Percentiles rank a stretch among this genome's conserved stretches.
Evolutionary conservation across 1,140 invertebrate species (phyloP).

Genomic region (Probaryconus sp.): DNA sequence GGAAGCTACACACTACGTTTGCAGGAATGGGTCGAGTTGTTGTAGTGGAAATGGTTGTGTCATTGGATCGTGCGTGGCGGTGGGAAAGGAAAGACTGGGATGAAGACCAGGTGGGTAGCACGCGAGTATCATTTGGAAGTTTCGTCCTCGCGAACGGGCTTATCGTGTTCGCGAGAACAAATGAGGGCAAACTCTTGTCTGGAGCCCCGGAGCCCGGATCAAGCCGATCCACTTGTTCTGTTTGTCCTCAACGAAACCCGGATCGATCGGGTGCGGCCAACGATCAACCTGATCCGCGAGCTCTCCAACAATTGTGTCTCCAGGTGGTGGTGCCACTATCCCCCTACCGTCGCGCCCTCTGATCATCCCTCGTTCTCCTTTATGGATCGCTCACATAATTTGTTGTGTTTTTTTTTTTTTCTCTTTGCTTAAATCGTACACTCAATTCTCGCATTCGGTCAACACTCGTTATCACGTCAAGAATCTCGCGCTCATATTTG

Average conservation of each 20-base stretch:
- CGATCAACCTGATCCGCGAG: constrained; percentile 18
- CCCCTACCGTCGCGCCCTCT: constrained; percentile 39
- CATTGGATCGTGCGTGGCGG: constrained; percentile 56
- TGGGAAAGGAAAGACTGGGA: constrained; percentile 58
- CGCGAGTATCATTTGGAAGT: constrained; percentile 23
- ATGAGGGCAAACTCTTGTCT: constrained; percentile 40
- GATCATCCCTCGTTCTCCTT: constrained; percentile 30
- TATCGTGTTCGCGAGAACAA: constrained; percentile 68
- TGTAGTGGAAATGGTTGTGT: constrained; percentile 62
- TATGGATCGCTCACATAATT: constrained; percentile 47
- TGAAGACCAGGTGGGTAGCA: constrained; percentile 47
- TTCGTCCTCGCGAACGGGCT: constrained; percentile 68
- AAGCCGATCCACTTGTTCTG: constrained; percentile 44
- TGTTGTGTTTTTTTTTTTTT: constrained; percentile 51
- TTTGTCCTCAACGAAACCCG: constrained; percentile 30
- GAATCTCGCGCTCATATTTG: constrained; percentile 58
- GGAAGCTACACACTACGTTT: constrained; percentile 62
- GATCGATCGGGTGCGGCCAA: constrained; percentile 11
- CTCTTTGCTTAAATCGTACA: constrained; percentile 50
- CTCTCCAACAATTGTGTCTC: constrained; percentile 2
- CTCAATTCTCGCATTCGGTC: constrained; percentile 58
- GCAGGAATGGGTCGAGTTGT: constrained; percentile 52
- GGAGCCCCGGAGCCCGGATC: constrained; percentile 41
- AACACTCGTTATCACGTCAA: constrained; percentile 59
- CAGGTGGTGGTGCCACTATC: constrained; percentile 17